A percentile compares a stretch with the other conserved stretches of the same genome.
phyloP scores from a whole-genome alignment of 2,888 invertebrate species.

The Diaprepes abbreviatus region DNA sequence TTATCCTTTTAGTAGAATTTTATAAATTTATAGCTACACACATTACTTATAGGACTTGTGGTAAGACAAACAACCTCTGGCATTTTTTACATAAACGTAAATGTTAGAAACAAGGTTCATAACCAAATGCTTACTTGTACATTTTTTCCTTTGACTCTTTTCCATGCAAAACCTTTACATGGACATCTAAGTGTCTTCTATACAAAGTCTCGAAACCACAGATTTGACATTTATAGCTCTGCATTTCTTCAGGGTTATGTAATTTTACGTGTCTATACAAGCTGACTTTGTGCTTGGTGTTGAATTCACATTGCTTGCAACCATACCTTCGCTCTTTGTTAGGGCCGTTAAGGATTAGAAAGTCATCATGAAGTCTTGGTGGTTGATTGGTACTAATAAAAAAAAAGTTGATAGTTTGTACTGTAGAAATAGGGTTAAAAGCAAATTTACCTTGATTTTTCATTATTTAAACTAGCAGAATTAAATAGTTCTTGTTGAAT shows the following conservation, averaged over 20 bases:
- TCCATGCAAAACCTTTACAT: slow-evolving; percentile 28
- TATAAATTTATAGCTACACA: too few species aligned
- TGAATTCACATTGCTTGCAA: slow-evolving; percentile 24
- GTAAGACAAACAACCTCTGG: too few species aligned
- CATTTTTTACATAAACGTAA: too few species aligned
- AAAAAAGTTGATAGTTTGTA: neutral
- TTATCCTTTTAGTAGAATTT: too few species aligned
- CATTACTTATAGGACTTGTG: too few species aligned
- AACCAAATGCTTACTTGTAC: slow-evolving; percentile 24
- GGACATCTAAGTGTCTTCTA: slow-evolving; percentile 19
- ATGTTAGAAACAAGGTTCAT: too few species aligned
- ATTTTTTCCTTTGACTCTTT: slow-evolving; percentile 1
- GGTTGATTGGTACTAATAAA: neutral
- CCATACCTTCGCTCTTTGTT: slow-evolving; percentile 14
- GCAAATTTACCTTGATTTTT: neutral
- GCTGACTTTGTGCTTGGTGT: slow-evolving; percentile 33
- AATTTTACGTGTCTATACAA: slow-evolving; percentile 27
- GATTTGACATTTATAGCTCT: slow-evolving; percentile 13
- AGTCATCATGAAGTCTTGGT: neutral
- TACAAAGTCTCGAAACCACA: slow-evolving; percentile 24
- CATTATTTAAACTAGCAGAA: neutral
- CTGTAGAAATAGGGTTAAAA: too few species aligned
- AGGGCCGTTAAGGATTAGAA: slow-evolving; percentile 3
- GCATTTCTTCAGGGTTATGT: slow-evolving; percentile 24
- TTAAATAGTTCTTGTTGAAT: neutral